These are phyloP conservation scores for Ametastegia equiseti DNA, from an alignment of 2,888 invertebrate genomes.

Conservation along the genomic window DNA sequence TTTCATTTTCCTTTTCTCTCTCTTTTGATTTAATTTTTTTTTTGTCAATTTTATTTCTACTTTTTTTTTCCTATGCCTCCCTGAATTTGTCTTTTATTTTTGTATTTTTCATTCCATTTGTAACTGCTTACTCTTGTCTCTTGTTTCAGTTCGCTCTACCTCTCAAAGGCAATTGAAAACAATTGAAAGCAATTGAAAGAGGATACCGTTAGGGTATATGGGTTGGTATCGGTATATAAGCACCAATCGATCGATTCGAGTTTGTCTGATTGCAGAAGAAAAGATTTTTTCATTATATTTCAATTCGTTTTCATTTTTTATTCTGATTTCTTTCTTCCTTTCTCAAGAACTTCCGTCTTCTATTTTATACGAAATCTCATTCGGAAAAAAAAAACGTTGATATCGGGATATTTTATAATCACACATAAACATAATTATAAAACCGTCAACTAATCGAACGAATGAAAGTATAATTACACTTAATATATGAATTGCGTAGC, in stretches of 20 bases:
- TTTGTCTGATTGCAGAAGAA: not conserved
- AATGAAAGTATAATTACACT: not conserved
- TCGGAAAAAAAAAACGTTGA: too few relatives aligned
- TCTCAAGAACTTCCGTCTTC: too few relatives aligned
- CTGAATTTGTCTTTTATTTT: not conserved
- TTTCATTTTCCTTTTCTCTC: not conserved
- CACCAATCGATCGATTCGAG: not conserved
- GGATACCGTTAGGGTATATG: not conserved
- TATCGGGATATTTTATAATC: too few relatives aligned
- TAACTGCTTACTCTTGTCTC: constrained; percentile 20
- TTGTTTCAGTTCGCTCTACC: not conserved
- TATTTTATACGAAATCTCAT: too few relatives aligned
- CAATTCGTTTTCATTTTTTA: not conserved
- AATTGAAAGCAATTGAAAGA: constrained; percentile 13
- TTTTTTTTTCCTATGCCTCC: constrained; percentile 5
- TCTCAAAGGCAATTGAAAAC: constrained; percentile 19
- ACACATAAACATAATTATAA: too few relatives aligned
- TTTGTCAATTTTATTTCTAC: not conserved
- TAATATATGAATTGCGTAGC: not conserved
- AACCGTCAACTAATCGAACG: too few relatives aligned
- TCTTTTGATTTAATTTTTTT: not conserved
- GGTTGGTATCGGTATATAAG: not conserved
- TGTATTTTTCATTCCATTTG: constrained; percentile 4
- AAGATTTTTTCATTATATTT: not conserved
- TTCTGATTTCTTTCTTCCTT: not conserved